Evolutionary conservation across 2,113 vertebrate species (phyloP), one percentile per base, ranked within the genome.

Genomic region (Rostratula benghalensis): DNA sequence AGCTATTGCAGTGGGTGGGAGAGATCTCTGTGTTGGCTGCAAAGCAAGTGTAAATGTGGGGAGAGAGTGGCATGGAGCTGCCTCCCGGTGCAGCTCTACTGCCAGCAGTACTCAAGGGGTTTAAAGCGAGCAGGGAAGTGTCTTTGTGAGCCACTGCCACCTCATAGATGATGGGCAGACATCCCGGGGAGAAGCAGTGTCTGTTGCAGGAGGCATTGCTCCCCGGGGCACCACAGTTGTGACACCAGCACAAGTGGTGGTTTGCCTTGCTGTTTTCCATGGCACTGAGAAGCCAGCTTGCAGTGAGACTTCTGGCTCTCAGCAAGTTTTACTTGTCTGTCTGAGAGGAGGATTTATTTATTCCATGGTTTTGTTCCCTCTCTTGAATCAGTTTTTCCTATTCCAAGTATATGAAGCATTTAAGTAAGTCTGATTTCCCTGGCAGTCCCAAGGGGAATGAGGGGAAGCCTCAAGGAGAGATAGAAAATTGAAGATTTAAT

Each of bases 401-500:
- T 31, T 90, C 37, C 30, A 35, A 69, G 22, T 46, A 10, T 57
- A 51, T 54, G 81, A 86, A 83, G 13, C 24, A 56, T 76, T 95
- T 87, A 88, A 63, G 65, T 73, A 20, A 93, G 48, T 76, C 43
- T 88, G 75, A 94, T 95, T 93, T 97, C 78, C 53, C 71, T 79
- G 69, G 23, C 35, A 46, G 53, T 92, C 89, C 83, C 87, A 51
- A 41, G 20, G 43, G 97, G 48, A 92, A 73, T 61, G 71, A 93
- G 18, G 9, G 28, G 28, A 93, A 93, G 90, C 89, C 92, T 93
- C 74, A 93, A 94, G 95, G 83, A 97, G 85, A 91, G 68, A 64
- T 39, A 96, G 94, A 96, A 96, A 95, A 97, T 92, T 92, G 64
- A 93, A 96, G 87, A 96, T 96, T 95, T 96, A 96, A 96, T 96